phyloP scores from a whole-genome alignment of 2,797 vertebrate species.

The Pipistrellus pipistrellus region DNA sequence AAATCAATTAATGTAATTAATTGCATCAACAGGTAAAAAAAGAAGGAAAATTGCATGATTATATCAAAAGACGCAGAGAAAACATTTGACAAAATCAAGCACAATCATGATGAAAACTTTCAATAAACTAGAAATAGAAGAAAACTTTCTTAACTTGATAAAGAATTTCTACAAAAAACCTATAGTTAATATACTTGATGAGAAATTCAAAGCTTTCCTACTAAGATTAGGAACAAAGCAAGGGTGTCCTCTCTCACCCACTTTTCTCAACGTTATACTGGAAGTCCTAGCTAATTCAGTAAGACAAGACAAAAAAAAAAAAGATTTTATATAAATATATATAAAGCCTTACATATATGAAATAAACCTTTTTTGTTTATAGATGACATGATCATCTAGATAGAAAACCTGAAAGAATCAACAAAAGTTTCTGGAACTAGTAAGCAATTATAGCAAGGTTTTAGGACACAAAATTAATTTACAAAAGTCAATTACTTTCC shows the following conservation, averaged over 20 bases:
- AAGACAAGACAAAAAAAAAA: neutral
- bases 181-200: neutral
- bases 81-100: neutral
- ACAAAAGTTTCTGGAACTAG: neutral
- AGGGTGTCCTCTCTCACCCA: neutral
- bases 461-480: slow-evolving; percentile 8
- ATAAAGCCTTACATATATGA: neutral
- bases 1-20: neutral
- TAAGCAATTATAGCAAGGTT: neutral
- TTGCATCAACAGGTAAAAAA: neutral
- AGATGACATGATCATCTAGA: neutral
- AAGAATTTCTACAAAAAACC: too few relatives aligned
- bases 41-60: neutral
- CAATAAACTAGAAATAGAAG: too few relatives aligned
- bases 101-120: neutral
- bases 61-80: neutral
- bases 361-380: neutral
- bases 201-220: neutral
- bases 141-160: too few relatives aligned
- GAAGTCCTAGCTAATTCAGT: neutral
- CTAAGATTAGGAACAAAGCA: neutral
- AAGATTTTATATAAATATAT: too few relatives aligned
- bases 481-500: neutral
- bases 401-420: neutral
- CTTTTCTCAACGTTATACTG: neutral